A percentile compares a stretch with the other conserved stretches of the same genome.
Evolutionary conservation across 92 coral and sea anemone genomes (phyloP).

Genomic region (Paragorgia papillata): DNA sequence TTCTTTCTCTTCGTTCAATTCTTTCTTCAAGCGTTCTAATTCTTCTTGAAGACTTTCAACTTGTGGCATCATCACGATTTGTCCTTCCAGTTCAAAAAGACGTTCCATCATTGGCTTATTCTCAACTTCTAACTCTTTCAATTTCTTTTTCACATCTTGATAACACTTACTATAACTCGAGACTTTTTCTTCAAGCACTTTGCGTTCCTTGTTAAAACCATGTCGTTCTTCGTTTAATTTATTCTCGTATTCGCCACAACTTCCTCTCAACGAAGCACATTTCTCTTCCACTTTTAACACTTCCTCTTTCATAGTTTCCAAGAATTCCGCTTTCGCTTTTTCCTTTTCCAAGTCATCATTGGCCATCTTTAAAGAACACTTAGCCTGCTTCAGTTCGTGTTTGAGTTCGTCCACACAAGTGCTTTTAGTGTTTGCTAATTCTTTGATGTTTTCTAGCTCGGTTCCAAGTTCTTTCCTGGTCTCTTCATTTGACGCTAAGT

Average conservation of each 20-base stretch:
- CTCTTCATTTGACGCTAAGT: not conserved
- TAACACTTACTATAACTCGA: not conserved
- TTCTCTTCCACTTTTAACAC: constrained; percentile 63
- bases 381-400: not conserved
- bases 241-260: constrained; percentile 11
- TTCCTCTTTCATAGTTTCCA: constrained; percentile 67
- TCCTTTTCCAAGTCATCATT: not conserved
- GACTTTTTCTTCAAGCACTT: not conserved
- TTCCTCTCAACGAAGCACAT: constrained; percentile 52
- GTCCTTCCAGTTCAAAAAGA: not conserved
- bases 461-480: not conserved
- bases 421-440: not conserved
- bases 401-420: not conserved
- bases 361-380: not conserved
- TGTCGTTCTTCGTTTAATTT: not conserved
- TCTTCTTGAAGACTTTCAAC: not conserved
- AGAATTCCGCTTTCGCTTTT: constrained; percentile 30
- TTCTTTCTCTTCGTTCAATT: not conserved
- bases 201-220: not conserved
- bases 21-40: not conserved
- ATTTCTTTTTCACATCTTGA: not conserved
- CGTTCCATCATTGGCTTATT: constrained; percentile 4
- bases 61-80: not conserved
- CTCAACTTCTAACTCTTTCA: not conserved
- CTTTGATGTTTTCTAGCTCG: not conserved